These are phyloP conservation scores for Megaceryle alcyon DNA, from an alignment of 2,797 vertebrate genomes.

Conservation along the genomic window DNA sequence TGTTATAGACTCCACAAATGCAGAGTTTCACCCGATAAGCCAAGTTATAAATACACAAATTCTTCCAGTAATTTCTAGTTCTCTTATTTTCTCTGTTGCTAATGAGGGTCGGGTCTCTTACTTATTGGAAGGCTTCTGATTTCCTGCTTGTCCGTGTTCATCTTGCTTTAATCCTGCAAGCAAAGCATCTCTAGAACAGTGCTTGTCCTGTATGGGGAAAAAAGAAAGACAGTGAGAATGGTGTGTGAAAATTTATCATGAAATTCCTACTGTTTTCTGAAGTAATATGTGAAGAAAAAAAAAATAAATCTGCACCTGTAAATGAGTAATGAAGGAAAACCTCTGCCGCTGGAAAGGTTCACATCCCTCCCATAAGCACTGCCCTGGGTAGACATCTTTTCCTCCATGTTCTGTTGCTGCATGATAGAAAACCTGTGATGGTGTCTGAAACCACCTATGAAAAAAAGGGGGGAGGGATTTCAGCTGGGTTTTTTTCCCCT, in stretches of 20 bases:
- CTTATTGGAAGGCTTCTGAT: conserved; percentile 92
- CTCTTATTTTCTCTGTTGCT: neutral
- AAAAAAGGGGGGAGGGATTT: neutral
- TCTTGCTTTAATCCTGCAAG: conserved; percentile 95
- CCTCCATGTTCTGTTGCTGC: conserved; percentile 95
- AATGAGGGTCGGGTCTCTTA: conserved; percentile 73
- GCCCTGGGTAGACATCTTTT: conserved; percentile 93
- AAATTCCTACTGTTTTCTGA: neutral
- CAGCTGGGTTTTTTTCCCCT: neutral
- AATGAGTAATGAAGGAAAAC: conserved; percentile 97
- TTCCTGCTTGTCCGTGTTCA: conserved; percentile 91
- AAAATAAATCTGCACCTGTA: conserved; percentile 84
- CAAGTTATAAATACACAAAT: neutral
- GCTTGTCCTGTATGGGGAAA: conserved; percentile 88
- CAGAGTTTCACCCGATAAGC: neutral
- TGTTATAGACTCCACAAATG: neutral
- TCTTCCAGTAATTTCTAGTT: neutral
- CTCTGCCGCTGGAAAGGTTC: conserved; percentile 96
- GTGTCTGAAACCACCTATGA: conserved; percentile 96
- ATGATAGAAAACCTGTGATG: conserved; percentile 97
- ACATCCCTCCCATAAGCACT: conserved; percentile 97
- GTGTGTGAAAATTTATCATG: neutral
- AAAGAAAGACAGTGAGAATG: neutral
- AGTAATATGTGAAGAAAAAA: neutral
- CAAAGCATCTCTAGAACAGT: conserved; percentile 97